Base-by-base conservation (phyloP, 2,113 vertebrate genomes). In the Marmota flaviventris region DNA sequence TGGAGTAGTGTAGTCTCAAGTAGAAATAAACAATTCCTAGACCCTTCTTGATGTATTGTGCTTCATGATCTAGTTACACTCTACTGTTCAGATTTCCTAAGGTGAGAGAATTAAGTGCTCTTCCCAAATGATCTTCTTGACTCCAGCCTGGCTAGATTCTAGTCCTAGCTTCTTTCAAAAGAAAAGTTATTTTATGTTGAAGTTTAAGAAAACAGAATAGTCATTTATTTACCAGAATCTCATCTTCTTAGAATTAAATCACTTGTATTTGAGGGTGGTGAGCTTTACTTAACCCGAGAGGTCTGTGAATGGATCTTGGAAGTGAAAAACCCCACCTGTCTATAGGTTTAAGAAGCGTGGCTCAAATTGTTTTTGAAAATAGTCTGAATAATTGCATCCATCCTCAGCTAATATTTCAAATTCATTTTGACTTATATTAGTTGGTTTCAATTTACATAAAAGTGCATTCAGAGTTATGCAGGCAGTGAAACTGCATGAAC, bases 361-460 rank as follows among this genome's bases (percentile, higher is more conserved):
- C 14, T 86, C 75, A 63, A 79, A 58, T 79, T 75, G 79, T 67
- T 29, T 93, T 73, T 91, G 39, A 86, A 90, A 45, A 75, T 65
- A 79, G 48, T 27, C 53, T 81, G 25, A 65, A 86, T 85, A 91
- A 86, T 53, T 82, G 79, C 18, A 81, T 48, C 5, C 45, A 45
- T 91, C 73, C 65, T 77, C 61, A 70, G 85, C 13, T 58, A 77
- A 39, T 79, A 53, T 65, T 72, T 93, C 72, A 89, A 73, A 63
- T 85, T 90, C 24, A 37, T 81, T 93, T 81, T 75, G 75, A 81
- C 32, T 56, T 85, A n/a, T 32, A 73, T 79, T n/a, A 77, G n/a
- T 73, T 39, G 27, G 8, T 34, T 84, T 93, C n/a, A 51, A 56
- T 53, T 81, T 81, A 86, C 56, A 63, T 45, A 67, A 75, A 90